These are phyloP conservation scores for Leiothrix lutea DNA, from an alignment of 2,113 vertebrate genomes.

Conservation along the genomic window DNA sequence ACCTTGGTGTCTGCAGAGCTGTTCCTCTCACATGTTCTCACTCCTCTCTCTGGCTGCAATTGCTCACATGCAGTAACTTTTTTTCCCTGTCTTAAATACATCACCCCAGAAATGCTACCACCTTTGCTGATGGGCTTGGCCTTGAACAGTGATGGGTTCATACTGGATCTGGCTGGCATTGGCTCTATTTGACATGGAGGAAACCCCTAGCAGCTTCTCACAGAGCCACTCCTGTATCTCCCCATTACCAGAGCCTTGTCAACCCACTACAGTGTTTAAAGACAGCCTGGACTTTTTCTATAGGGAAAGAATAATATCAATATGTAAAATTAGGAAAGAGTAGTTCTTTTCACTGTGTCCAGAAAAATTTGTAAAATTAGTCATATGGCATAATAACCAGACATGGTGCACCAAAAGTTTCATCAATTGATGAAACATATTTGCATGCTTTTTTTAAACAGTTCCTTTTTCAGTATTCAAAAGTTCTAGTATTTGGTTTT, in stretches of 20 bases:
- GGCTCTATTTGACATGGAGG: neutral
- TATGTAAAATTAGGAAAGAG: neutral
- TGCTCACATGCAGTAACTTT: neutral
- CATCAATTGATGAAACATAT: neutral
- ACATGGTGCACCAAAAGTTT: neutral
- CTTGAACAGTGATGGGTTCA: accelerated
- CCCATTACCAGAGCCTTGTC: neutral
- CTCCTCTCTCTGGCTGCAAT: neutral
- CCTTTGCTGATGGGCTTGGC: accelerated
- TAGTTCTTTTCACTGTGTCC: neutral
- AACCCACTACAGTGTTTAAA: neutral
- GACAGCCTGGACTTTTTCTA: neutral
- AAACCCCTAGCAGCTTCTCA: neutral
- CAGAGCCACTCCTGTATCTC: neutral
- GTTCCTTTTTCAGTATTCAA: neutral
- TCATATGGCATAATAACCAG: neutral
- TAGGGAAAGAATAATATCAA: neutral
- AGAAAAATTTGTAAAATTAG: neutral
- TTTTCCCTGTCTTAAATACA: neutral
- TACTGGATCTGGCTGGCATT: neutral
- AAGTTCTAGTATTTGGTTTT: neutral
- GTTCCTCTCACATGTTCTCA: neutral
- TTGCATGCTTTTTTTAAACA: neutral
- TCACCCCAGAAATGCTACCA: neutral
- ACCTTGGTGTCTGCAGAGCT: neutral